A percentile compares a stretch with the other conserved stretches of the same genome.
Evolutionary conservation across 1,140 invertebrate genomes (phyloP).

Genomic region (Drosophila punjabiensis): DNA sequence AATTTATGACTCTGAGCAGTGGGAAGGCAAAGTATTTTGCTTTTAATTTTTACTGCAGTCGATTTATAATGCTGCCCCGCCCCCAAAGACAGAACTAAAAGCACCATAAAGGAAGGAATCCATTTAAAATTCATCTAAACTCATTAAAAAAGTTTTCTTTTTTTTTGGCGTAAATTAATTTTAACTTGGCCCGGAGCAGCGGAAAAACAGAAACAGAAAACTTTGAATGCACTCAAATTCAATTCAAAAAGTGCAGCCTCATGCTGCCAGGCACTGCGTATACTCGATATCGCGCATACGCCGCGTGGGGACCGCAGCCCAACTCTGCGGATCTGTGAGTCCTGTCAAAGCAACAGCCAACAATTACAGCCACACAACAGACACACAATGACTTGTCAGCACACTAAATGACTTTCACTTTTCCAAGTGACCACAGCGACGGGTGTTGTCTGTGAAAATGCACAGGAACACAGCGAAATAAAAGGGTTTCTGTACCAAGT

Average conservation of each 20-base stretch:
- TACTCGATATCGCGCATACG: slow-evolving; percentile 79
- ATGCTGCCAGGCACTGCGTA: slow-evolving; percentile 54
- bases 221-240: slow-evolving; percentile 72
- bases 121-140: slow-evolving; percentile 74
- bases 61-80: slow-evolving; percentile 13
- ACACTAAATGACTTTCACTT: slow-evolving; percentile 77
- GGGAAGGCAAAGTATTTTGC: neutral
- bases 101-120: slow-evolving; percentile 28
- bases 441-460: slow-evolving; percentile 3
- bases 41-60: slow-evolving; percentile 9
- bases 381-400: slow-evolving; percentile 59
- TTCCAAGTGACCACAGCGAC: slow-evolving; percentile 19
- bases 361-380: slow-evolving; percentile 39
- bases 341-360: slow-evolving; percentile 59
- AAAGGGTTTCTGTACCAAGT: too few species aligned
- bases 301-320: slow-evolving; percentile 40
- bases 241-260: slow-evolving; percentile 74
- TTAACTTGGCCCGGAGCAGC: slow-evolving; percentile 54
- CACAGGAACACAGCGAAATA: neutral
- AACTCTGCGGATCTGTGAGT: slow-evolving; percentile 15
- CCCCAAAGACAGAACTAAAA: slow-evolving; percentile 8
- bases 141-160: slow-evolving; percentile 74
- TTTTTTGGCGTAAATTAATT: slow-evolving; percentile 66
- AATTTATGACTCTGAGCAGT: slow-evolving; percentile 28
- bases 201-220: slow-evolving; percentile 44